Conservation (phyloP, 2,888 invertebrate genomes). For the Tetragonula carbonaria region DNA sequence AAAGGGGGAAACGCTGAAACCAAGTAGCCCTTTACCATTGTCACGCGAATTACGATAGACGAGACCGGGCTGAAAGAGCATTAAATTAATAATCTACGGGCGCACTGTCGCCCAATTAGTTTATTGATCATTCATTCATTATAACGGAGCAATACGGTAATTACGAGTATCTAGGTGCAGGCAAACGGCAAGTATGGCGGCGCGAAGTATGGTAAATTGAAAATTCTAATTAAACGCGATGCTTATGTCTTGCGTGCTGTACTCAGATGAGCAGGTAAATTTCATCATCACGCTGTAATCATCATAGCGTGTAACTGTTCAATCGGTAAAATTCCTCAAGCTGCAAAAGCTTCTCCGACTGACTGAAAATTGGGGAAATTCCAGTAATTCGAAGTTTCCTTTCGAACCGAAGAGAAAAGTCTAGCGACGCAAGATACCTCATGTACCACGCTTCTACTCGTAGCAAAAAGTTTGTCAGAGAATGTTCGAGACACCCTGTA, state of each 20-base stretch:
- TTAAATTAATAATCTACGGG: not conserved
- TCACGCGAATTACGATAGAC: not conserved
- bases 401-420: no score
- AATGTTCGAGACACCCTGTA: not conserved
- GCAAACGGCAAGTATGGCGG: not conserved
- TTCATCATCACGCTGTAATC: no score
- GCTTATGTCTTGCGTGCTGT: no score
- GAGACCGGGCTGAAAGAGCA: not conserved
- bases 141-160: not conserved
- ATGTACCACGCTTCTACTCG: no score
- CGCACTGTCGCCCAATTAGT: not conserved
- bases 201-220: not conserved
- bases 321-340: no score
- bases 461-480: not conserved
- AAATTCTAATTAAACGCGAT: not conserved
- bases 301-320: no score
- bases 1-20: not conserved
- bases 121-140: not conserved
- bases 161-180: not conserved
- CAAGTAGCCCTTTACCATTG: not conserved
- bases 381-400: no score
- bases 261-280: no score
- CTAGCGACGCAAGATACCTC: no score
- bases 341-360: no score
- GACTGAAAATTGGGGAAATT: no score